Conservation (phyloP, 2,888 invertebrate species). For the Amblyjoppa proteus region DNA sequence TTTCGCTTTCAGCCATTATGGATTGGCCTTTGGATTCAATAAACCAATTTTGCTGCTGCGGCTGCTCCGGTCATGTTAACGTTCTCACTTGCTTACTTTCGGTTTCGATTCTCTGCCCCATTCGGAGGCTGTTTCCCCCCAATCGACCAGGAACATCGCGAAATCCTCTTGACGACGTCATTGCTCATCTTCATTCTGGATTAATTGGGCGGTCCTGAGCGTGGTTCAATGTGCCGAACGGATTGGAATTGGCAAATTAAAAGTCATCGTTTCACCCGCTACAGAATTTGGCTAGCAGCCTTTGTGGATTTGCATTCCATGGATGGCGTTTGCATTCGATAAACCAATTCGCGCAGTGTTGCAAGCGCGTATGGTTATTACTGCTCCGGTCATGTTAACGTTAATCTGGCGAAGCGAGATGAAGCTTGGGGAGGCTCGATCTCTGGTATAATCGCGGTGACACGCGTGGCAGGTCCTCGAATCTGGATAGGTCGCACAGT, state of each 20-base stretch:
- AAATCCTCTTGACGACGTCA: no score
- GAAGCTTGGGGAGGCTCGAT: constrained; percentile 12
- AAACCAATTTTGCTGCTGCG: background rate
- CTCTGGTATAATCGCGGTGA: constrained; percentile 14
- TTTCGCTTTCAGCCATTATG: background rate
- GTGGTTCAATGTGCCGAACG: no score
- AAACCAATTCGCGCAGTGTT: background rate
- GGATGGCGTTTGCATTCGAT: background rate
- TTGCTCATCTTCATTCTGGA: no score
- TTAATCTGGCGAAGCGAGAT: background rate
- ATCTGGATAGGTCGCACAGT: background rate
- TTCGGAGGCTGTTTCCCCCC: background rate
- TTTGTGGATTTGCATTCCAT: background rate
- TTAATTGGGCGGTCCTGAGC: no score
- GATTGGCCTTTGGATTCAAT: background rate
- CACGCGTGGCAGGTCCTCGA: constrained; percentile 18
- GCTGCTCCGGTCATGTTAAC: background rate
- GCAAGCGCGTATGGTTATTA: background rate
- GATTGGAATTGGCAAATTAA: no score
- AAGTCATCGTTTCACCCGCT: background rate
- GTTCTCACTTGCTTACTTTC: background rate
- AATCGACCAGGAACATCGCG: no score
- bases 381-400: background rate
- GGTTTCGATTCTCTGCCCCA: background rate
- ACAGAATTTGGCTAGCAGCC: background rate